phyloP scores from a whole-genome alignment of 2,113 vertebrate species.

The Tachysurus fulvidraco region DNA sequence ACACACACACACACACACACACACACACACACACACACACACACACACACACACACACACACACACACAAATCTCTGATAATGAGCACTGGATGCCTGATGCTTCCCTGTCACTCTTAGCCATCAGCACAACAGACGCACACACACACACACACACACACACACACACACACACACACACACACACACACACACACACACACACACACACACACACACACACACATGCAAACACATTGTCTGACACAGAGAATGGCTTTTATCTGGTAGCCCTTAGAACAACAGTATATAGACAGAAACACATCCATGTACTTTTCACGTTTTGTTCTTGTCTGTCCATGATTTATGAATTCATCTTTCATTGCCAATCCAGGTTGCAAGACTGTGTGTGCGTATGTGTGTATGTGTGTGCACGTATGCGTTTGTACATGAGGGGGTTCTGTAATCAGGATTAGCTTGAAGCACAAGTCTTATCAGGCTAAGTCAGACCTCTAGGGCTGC shows the following conservation, averaged over 20 bases:
- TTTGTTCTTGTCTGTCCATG: slow-evolving; percentile 6
- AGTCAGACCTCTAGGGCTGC: slow-evolving; percentile 58
- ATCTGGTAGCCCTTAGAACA: slow-evolving; percentile 22
- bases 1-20: slow-evolving; percentile 33
- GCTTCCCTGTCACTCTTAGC: slow-evolving; percentile 36
- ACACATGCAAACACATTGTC: slow-evolving; percentile 22
- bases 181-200: slow-evolving; percentile 4
- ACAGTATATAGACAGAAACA: neutral
- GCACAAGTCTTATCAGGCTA: slow-evolving; percentile 56
- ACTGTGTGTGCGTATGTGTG: slow-evolving; percentile 18
- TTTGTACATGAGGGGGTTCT: slow-evolving; percentile 39
- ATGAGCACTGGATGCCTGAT: slow-evolving; percentile 48
- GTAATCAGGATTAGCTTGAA: slow-evolving; percentile 57
- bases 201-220: neutral
- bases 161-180: slow-evolving; percentile 33
- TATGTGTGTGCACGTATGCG: neutral
- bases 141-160: neutral
- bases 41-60: slow-evolving; percentile 18
- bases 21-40: slow-evolving; percentile 26
- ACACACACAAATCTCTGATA: slow-evolving; percentile 38
- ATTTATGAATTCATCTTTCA: slow-evolving; percentile 30
- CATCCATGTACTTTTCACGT: neutral
- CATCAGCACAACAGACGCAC: slow-evolving; percentile 30
- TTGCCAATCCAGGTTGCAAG: neutral
- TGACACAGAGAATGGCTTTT: slow-evolving; percentile 17